A percentile compares a stretch with the other conserved stretches of the same genome.
Conservation (phyloP, 2,797 vertebrate genomes). For the Smutsia gigantea region DNA sequence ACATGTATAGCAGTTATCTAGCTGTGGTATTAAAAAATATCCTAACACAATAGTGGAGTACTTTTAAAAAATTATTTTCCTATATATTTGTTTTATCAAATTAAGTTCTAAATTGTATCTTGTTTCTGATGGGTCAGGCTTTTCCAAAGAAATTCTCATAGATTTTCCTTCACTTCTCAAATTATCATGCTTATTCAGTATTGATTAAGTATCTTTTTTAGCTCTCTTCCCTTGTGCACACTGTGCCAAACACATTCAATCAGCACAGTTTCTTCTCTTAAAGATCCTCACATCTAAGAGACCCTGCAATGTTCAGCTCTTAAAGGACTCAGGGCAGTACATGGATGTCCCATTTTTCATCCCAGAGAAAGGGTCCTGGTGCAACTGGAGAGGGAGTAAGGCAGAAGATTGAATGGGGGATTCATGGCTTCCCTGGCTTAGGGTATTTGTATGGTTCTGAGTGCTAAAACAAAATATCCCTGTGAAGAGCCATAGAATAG, state of each 20-base stretch:
- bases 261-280: neutral
- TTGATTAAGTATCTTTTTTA: constrained; percentile 62
- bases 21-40: neutral
- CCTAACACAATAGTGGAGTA: neutral
- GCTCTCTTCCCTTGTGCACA: neutral
- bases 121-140: constrained; percentile 71
- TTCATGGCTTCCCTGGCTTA: neutral
- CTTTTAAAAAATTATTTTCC: constrained; percentile 52
- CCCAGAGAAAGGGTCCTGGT: neutral
- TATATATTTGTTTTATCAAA: constrained; percentile 61
- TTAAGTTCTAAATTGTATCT: constrained; percentile 61
- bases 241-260: neutral
- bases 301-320: neutral
- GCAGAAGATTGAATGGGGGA: neutral
- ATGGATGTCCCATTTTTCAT: neutral
- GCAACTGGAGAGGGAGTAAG: neutral
- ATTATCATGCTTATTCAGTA: constrained; percentile 63
- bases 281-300: neutral
- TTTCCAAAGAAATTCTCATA: constrained; percentile 69
- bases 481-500: neutral
- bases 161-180: constrained; percentile 72
- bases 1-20: neutral
- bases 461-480: neutral
- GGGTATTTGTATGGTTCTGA: neutral
- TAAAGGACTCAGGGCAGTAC: neutral